Evolutionary conservation across 30 jellyfish, hydroid and myxozoan species (phyloP), one percentile per base, ranked within the genome.

Genomic region (Aurelia aurita): DNA sequence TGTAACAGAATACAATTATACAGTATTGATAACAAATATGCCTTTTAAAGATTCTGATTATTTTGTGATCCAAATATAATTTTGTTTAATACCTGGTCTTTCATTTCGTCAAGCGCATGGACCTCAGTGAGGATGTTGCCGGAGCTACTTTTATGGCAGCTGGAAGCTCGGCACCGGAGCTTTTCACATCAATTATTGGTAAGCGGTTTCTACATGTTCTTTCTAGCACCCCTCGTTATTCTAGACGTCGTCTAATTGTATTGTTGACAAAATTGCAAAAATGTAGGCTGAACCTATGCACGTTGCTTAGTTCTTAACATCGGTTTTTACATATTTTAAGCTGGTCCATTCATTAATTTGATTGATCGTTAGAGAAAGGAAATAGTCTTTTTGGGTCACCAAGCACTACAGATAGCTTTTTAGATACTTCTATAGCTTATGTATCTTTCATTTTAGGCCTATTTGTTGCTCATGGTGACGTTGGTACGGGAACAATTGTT

Each of bases 141-240:
- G 98, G 98, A 4, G 98, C 98, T 15, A 91, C 98, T 18, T 91
- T 91, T 32, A 91, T 91, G 98, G 98, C 98, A 19, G 98, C 98
- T 51, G 98, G 98, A 19, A 91, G 98, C 71, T 91, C 98, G 5
- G 98, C 98, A 14, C 98, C 98, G 18, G 98, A 91, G 54, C 74
- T 91, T 35, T 91, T 91, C 57, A 91, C 98, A 21, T 91, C 98
- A 27, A 58, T 91, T 9, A 85, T 91, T 29, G 98, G 98, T 91
- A 58, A 22, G 82, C 14, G 18, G 23, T 31, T 43, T 45, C n/a
- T 49, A 11, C 72, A 11, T 29, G 18, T 39, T 39, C 15, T 39
- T 8, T 39, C 51, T 39, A 9, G 9, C 13, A 39, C 15, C 16
- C 51, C 51, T 39, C 18, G 9, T 39, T 39, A 39, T 39, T 39